These are phyloP conservation scores for Drosophila fuyamai DNA, from an alignment of 1,140 invertebrate species.

Conservation along the genomic window DNA sequence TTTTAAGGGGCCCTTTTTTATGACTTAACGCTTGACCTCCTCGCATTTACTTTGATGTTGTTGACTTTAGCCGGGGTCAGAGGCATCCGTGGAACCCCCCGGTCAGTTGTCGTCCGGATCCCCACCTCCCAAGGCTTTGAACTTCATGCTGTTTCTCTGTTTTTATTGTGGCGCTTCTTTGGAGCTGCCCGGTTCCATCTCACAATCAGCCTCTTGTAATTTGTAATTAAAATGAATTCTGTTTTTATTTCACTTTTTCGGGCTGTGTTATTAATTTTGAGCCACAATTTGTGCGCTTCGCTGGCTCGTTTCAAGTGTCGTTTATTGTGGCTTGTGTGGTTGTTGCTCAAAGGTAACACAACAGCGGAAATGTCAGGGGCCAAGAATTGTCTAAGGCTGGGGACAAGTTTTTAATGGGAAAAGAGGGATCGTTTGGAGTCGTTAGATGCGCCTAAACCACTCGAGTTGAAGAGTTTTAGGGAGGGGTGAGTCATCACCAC, in stretches of 20 bases:
- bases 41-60: constrained; percentile 73
- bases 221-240: constrained; percentile 77
- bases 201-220: constrained; percentile 55
- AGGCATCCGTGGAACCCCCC: constrained; percentile 42
- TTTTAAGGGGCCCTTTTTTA: constrained; percentile 43
- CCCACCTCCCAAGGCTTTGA: constrained; percentile 52
- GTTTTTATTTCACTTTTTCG: constrained; percentile 60
- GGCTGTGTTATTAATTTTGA: constrained; percentile 63
- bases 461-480: constrained; percentile 16
- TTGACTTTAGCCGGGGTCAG: constrained; percentile 73
- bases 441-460: constrained; percentile 39
- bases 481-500: constrained; percentile 10
- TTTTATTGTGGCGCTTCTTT: constrained; percentile 59
- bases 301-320: constrained; percentile 67
- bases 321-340: constrained; percentile 33
- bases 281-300: constrained; percentile 64
- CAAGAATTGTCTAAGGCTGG: constrained; percentile 51
- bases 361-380: constrained; percentile 60
- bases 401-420: constrained; percentile 49
- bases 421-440: constrained; percentile 20
- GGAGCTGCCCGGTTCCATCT: constrained; percentile 15
- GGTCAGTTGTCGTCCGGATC: constrained; percentile 35
- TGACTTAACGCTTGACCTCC: constrained; percentile 80
- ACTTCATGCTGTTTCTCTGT: constrained; percentile 59
- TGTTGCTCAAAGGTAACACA: constrained; percentile 30